phyloP scores from a whole-genome alignment of 2,797 vertebrate species.

The Lagocephalus sceleratus region DNA sequence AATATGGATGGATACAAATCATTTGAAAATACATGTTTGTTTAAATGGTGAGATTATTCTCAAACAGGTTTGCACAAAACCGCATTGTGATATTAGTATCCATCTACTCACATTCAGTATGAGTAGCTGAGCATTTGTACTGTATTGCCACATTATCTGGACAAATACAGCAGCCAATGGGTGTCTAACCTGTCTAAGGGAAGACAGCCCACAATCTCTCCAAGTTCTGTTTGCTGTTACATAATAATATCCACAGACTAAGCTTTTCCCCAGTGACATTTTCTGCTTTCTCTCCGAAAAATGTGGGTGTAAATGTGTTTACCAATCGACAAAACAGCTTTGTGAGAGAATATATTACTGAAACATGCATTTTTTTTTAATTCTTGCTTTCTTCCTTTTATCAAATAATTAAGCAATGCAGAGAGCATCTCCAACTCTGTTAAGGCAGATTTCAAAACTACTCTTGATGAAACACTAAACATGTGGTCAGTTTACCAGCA shows the following conservation, averaged over 20 bases:
- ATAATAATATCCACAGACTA: conserved; percentile 58
- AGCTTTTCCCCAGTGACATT: conserved; percentile 35
- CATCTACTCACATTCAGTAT: too few species aligned
- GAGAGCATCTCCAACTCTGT: conserved; percentile 30
- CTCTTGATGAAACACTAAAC: conserved; percentile 59
- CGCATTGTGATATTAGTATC: too few species aligned
- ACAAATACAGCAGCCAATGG: conserved; percentile 29
- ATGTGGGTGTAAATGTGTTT: conserved; percentile 13
- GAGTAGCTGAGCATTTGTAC: conserved; percentile 9
- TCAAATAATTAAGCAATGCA: conserved; percentile 47
- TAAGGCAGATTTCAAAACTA: conserved; percentile 50
- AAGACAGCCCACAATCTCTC: conserved; percentile 44
- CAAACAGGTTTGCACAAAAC: too few species aligned
- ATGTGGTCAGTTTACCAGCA: conserved; percentile 61
- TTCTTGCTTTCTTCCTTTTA: background rate
- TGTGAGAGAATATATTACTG: too few species aligned
- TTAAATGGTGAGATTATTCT: too few species aligned
- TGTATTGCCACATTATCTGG: conserved; percentile 10
- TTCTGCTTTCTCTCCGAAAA: conserved; percentile 34
- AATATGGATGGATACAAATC: too few species aligned
- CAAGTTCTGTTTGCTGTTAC: conserved; percentile 53
- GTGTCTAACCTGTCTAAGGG: conserved; percentile 26
- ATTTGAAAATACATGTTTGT: too few species aligned
- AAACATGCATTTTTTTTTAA: background rate
- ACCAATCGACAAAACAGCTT: background rate